Percentiles rank a stretch among this genome's conserved stretches.
Conservation (phyloP, 2,113 vertebrate species). For the Malurus cyaneus region DNA sequence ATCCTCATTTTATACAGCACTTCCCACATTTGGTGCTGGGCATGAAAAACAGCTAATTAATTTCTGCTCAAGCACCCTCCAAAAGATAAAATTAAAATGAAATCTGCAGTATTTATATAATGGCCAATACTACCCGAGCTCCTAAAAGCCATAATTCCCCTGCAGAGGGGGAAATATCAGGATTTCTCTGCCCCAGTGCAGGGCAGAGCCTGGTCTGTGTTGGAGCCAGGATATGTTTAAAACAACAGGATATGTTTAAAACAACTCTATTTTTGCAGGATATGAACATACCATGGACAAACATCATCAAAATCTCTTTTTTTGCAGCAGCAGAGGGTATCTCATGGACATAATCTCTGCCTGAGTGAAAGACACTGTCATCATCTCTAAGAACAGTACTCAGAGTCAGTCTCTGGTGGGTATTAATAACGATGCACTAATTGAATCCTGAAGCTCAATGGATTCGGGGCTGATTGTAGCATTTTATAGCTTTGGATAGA, state of each 20-base stretch:
- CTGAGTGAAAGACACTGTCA: background rate
- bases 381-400: background rate
- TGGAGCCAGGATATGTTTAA: background rate
- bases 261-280: background rate
- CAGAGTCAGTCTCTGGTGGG: background rate
- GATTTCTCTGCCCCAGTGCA: background rate
- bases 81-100: background rate
- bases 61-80: background rate
- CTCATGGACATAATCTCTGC: background rate
- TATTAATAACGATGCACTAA: background rate
- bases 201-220: background rate
- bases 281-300: accelerated
- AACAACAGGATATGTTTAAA: background rate
- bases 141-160: background rate
- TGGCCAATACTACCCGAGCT: background rate
- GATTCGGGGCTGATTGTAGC: background rate
- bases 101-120: background rate
- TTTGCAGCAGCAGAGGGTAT: background rate
- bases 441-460: constrained; percentile 2
- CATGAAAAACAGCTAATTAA: background rate
- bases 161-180: background rate
- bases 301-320: background rate
- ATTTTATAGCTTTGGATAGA: background rate
- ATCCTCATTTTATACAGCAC: background rate
- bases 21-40: background rate